phyloP scores from a whole-genome alignment of 2,113 vertebrate species.

The Meles meles region DNA sequence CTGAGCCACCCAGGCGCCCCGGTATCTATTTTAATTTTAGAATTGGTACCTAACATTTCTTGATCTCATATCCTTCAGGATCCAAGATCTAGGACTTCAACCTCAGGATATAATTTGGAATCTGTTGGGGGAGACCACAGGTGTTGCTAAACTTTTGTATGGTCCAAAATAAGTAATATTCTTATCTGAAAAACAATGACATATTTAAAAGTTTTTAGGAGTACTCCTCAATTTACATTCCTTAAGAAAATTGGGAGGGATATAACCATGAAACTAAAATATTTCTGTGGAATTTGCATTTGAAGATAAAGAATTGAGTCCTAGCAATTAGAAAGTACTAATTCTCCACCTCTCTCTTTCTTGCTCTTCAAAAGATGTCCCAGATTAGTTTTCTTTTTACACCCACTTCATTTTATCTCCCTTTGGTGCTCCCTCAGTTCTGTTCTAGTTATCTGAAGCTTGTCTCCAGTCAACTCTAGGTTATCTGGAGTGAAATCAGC shows the following conservation, averaged over 20 bases:
- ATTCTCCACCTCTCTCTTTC: not conserved
- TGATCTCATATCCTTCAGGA: not conserved
- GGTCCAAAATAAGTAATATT: not conserved
- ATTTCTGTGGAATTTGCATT: not conserved
- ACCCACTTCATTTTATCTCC: not conserved
- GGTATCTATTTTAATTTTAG: not conserved
- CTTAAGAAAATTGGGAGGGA: not conserved
- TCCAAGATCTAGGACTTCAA: not conserved
- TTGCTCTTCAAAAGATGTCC: not conserved
- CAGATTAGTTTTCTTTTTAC: not conserved
- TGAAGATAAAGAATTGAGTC: not conserved
- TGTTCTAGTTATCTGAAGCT: not conserved
- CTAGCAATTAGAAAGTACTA: not conserved
- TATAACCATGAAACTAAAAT: not conserved
- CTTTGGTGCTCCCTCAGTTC: not conserved
- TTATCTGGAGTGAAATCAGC: not conserved
- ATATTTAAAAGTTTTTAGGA: not conserved
- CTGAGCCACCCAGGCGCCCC: too few species aligned
- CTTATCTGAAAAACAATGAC: not conserved
- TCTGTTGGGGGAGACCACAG: not conserved
- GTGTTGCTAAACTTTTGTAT: not conserved
- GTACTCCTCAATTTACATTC: not conserved
- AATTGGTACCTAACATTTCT: not conserved
- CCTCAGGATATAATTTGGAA: not conserved
- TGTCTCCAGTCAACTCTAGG: not conserved